phyloP scores from a whole-genome alignment of 2,113 vertebrate species.

The Tiliqua scincoides region DNA sequence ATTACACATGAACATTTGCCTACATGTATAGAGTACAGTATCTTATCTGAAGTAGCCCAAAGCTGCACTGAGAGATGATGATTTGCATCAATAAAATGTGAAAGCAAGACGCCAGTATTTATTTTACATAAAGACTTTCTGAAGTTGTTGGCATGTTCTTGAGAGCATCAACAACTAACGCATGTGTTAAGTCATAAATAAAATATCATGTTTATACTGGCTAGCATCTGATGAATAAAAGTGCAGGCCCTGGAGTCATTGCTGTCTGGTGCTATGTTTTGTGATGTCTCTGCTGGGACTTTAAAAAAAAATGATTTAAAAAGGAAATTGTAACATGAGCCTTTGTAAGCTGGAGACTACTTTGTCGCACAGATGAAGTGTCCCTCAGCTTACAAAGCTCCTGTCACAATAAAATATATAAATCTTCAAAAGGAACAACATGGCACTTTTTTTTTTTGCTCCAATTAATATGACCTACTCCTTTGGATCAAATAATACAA shows the following conservation, averaged over 20 bases:
- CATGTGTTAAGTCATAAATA: slow-evolving; percentile 13
- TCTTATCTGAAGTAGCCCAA: neutral
- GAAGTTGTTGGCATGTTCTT: neutral
- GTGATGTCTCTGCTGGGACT: slow-evolving; percentile 25
- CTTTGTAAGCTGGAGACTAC: neutral
- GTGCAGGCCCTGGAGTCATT: neutral
- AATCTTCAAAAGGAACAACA: neutral
- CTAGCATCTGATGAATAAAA: slow-evolving; percentile 16
- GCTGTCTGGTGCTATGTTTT: neutral
- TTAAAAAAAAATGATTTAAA: neutral
- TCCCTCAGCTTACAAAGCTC: neutral
- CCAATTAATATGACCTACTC: neutral
- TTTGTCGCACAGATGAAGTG: neutral
- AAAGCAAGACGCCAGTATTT: neutral
- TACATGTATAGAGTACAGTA: neutral
- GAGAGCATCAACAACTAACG: neutral
- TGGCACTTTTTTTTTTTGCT: neutral
- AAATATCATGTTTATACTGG: neutral
- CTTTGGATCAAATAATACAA: slow-evolving; percentile 20
- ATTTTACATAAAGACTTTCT: neutral
- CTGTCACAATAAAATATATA: neutral
- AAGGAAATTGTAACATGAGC: neutral
- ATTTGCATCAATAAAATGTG: neutral
- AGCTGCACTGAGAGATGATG: neutral
- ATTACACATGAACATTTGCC: neutral